These are phyloP conservation scores for Myocastor coypus DNA, from an alignment of 2,113 vertebrate species.

Conservation along the genomic window DNA sequence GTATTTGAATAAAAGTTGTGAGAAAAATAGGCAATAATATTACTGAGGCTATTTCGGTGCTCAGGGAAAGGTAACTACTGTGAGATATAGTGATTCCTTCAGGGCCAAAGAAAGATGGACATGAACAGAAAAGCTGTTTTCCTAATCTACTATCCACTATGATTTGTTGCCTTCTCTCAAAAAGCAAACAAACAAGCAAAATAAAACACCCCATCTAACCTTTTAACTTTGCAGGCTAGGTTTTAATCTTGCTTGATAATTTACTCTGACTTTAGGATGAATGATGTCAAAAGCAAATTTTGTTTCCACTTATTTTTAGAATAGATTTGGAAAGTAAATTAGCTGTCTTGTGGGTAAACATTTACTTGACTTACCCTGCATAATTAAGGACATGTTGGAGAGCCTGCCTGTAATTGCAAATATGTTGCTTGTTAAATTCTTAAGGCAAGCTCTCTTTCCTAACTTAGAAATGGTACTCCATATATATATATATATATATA, in stretches of 20 bases:
- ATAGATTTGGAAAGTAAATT: conserved; percentile 83
- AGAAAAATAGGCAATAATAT: background rate
- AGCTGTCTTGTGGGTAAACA: conserved; percentile 79
- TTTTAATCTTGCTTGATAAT: conserved; percentile 66
- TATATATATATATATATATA: conserved; percentile 76
- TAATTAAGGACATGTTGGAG: conserved; percentile 79
- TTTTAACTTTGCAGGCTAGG: conserved; percentile 4
- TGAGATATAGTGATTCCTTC: background rate
- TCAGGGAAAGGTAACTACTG: conserved; percentile 1
- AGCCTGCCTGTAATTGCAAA: conserved; percentile 77
- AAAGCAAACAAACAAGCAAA: background rate
- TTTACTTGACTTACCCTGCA: conserved; percentile 82
- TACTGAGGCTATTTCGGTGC: conserved; percentile 26
- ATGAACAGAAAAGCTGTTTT: conserved; percentile 38
- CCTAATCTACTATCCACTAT: background rate
- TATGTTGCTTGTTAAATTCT: conserved; percentile 79
- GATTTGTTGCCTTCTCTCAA: conserved; percentile 40
- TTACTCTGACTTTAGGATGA: conserved; percentile 57
- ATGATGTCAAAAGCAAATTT: conserved; percentile 72
- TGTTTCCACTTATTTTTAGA: conserved; percentile 82
- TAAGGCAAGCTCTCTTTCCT: conserved; percentile 79
- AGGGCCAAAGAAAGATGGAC: conserved; percentile 1
- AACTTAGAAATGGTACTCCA: conserved; percentile 72
- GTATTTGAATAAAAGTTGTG: conserved; percentile 6
- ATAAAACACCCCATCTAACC: conserved; percentile 12